These are phyloP conservation scores for Tragelaphus oryx DNA, from an alignment of 2,797 vertebrate species.

Conservation along the genomic window DNA sequence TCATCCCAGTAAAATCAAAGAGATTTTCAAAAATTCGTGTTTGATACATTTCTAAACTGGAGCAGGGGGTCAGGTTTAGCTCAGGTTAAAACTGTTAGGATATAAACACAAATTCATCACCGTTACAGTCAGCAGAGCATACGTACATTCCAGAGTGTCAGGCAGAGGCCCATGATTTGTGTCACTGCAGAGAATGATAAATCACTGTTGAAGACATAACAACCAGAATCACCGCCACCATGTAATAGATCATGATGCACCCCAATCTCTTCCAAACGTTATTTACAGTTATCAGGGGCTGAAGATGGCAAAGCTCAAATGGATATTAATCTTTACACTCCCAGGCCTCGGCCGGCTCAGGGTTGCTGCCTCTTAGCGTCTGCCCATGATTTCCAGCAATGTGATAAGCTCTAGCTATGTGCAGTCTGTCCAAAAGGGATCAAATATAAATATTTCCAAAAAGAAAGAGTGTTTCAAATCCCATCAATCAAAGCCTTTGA, in stretches of 20 bases:
- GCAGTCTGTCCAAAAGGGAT: conserved; percentile 67
- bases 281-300: conserved; percentile 80
- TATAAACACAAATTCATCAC: conserved; percentile 78
- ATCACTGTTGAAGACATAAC: conserved; percentile 80
- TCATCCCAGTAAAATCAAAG: neutral
- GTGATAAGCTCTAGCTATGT: conserved; percentile 71
- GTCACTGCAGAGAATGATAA: conserved; percentile 81
- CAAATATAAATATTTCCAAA: conserved; percentile 66
- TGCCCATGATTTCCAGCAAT: conserved; percentile 60
- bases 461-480: conserved; percentile 64
- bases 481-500: conserved; percentile 63
- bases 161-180: conserved; percentile 79
- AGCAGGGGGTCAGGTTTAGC: conserved; percentile 70
- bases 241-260: conserved; percentile 81
- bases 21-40: neutral
- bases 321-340: conserved; percentile 78
- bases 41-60: conserved; percentile 67
- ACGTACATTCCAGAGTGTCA: conserved; percentile 78
- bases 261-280: conserved; percentile 79
- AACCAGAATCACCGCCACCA: conserved; percentile 76
- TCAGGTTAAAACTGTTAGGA: conserved; percentile 78
- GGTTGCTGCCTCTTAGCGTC: conserved; percentile 49
- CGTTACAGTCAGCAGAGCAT: conserved; percentile 72
- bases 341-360: conserved; percentile 54
- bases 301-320: conserved; percentile 75